These are phyloP conservation scores for Antennarius maculatus DNA, from an alignment of 2,797 vertebrate genomes.

Conservation along the genomic window DNA sequence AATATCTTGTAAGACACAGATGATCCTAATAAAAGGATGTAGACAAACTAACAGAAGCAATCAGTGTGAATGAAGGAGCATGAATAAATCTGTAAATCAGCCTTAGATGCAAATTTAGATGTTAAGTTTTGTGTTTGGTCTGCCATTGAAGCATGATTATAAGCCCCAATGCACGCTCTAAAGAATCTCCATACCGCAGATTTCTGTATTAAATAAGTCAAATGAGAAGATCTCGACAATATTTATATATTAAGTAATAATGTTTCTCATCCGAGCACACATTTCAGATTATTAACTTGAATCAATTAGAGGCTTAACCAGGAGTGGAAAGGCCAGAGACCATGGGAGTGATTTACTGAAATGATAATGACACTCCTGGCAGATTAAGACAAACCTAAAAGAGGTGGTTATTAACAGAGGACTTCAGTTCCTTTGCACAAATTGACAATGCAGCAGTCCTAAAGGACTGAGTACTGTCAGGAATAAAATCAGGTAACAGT, in stretches of 20 bases:
- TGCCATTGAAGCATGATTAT: slow-evolving; percentile 42
- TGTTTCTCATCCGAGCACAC: slow-evolving; percentile 30
- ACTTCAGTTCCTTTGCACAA: slow-evolving; percentile 28
- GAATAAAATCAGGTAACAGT: slow-evolving; percentile 23
- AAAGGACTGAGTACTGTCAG: slow-evolving; percentile 9
- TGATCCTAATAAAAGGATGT: slow-evolving; percentile 33
- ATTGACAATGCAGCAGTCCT: slow-evolving; percentile 18
- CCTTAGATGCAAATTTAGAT: slow-evolving; percentile 48
- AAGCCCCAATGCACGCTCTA: slow-evolving; percentile 34
- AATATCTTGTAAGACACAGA: slow-evolving; percentile 57
- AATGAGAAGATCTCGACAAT: slow-evolving; percentile 33
- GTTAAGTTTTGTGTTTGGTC: slow-evolving; percentile 31
- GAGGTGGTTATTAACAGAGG: slow-evolving; percentile 43
- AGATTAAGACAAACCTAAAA: slow-evolving; percentile 42
- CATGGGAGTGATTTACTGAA: slow-evolving; percentile 34
- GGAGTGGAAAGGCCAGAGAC: slow-evolving; percentile 31
- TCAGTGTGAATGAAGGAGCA: slow-evolving; percentile 53
- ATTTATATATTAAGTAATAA: slow-evolving; percentile 14
- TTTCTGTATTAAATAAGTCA: slow-evolving; percentile 26
- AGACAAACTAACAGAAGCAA: slow-evolving; percentile 48
- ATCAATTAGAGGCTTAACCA: slow-evolving; percentile 35
- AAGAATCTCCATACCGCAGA: slow-evolving; percentile 16
- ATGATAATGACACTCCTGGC: slow-evolving; percentile 47
- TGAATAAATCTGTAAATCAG: slow-evolving; percentile 33
- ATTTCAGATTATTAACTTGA: slow-evolving; percentile 36